Conservation (phyloP, 2,797 vertebrate genomes). For the Tarsius wallacei region DNA sequence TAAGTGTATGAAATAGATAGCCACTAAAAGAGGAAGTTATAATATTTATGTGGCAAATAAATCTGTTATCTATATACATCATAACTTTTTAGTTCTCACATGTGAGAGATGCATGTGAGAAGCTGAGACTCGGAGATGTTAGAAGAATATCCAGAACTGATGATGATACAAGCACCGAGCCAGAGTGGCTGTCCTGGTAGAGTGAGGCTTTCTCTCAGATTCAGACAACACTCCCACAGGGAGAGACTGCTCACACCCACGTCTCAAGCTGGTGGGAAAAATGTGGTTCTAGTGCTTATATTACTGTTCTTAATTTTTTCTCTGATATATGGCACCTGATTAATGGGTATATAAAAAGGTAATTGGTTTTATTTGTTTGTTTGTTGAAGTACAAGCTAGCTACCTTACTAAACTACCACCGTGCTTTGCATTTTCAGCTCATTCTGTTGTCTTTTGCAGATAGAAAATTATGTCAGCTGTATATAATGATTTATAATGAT, state of each 20-base stretch:
- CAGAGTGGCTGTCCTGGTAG: too few relatives aligned
- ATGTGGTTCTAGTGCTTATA: not conserved
- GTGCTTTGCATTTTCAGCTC: not conserved
- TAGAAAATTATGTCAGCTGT: not conserved
- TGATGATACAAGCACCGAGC: too few relatives aligned
- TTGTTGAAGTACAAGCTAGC: not conserved
- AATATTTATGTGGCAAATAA: too few relatives aligned
- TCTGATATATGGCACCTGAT: too few relatives aligned
- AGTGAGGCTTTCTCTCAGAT: not conserved
- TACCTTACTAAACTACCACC: not conserved
- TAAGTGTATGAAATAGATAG: not conserved
- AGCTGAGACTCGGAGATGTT: too few relatives aligned
- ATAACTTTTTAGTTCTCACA: too few relatives aligned
- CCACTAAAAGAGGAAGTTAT: too few relatives aligned
- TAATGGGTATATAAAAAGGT: not conserved
- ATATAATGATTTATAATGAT: not conserved
- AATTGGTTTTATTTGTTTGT: not conserved
- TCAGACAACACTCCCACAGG: not conserved
- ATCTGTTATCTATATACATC: too few relatives aligned
- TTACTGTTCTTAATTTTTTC: not conserved
- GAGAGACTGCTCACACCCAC: not conserved
- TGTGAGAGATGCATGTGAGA: too few relatives aligned
- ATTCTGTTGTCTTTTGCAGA: too few relatives aligned
- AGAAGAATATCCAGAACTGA: too few relatives aligned
- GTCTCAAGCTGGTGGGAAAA: not conserved